phyloP scores from a whole-genome alignment of 2,797 vertebrate species.

The Anabacerthia variegaticeps region DNA sequence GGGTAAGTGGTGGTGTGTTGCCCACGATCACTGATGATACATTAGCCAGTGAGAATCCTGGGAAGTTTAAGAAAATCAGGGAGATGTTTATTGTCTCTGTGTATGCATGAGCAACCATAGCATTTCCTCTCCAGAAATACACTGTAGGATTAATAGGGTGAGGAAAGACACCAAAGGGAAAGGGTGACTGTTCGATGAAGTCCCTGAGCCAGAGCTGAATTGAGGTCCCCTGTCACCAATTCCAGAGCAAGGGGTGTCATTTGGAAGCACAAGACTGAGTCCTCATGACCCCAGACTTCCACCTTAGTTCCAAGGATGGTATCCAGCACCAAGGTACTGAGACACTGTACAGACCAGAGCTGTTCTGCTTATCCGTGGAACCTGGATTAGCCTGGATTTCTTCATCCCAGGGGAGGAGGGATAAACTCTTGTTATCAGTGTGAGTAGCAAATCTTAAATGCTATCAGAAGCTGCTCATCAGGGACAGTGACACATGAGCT shows the following conservation, averaged over 20 bases:
- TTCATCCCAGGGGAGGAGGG: neutral
- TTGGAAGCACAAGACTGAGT: neutral
- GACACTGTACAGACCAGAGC: neutral
- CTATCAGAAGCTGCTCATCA: neutral
- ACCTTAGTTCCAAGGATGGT: neutral
- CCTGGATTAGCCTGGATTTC: neutral
- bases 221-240: neutral
- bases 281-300: neutral
- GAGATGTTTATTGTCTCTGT: neutral
- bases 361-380: neutral
- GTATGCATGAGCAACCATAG: neutral
- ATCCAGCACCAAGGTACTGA: neutral
- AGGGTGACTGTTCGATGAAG: neutral
- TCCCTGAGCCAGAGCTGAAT: neutral
- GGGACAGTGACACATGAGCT: neutral
- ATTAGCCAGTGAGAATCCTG: neutral
- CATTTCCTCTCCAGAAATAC: neutral
- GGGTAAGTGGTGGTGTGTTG: neutral
- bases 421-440: neutral
- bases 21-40: neutral
- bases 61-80: neutral
- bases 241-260: neutral
- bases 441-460: neutral
- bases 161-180: neutral
- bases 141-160: neutral